These are phyloP conservation scores for Pachyramphus minor DNA, from an alignment of 2,113 vertebrate genomes.

Conservation along the genomic window DNA sequence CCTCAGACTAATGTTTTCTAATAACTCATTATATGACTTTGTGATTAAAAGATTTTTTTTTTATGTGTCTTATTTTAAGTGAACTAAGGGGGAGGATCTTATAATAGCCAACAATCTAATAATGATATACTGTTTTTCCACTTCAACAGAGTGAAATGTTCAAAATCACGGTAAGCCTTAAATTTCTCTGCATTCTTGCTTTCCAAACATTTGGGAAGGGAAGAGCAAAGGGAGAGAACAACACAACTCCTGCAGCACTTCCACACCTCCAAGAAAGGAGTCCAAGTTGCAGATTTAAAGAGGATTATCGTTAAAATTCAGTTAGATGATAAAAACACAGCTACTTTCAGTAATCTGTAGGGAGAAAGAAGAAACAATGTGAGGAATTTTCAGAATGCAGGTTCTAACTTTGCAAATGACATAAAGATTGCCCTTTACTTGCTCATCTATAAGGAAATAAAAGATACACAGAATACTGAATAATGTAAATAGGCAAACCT, in stretches of 20 bases:
- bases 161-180: background rate
- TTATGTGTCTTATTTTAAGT: background rate
- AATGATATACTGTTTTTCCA: background rate
- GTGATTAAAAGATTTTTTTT: background rate
- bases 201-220: background rate
- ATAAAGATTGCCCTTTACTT: background rate
- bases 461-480: background rate
- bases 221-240: background rate
- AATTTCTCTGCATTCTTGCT: background rate
- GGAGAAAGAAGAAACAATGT: background rate
- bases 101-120: background rate
- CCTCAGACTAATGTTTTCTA: background rate
- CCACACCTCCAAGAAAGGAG: background rate
- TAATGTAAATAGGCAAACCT: background rate
- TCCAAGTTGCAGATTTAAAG: background rate
- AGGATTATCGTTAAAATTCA: background rate
- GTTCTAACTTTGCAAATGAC: background rate
- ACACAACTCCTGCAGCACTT: background rate
- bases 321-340: background rate
- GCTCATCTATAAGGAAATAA: too few species aligned
- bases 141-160: background rate
- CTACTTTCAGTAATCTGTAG: background rate
- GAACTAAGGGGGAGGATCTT: background rate
- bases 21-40: background rate
- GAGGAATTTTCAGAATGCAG: background rate